Base-by-base conservation (phyloP, 2,888 invertebrate genomes). In the Pterobdella sp. region DNA sequence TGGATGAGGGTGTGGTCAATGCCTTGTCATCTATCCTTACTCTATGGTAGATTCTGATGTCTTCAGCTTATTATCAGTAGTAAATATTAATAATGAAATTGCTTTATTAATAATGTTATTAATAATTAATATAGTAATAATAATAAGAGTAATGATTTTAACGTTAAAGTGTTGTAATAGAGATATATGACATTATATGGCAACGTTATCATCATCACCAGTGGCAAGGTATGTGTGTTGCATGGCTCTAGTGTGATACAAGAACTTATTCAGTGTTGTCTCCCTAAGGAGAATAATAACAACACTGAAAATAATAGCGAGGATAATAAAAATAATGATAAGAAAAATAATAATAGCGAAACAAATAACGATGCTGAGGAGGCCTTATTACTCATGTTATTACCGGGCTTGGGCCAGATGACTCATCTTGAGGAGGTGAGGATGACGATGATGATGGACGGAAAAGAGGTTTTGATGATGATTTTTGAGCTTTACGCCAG, bases 361-460 rank as follows among this genome's bases (percentile, higher is more conserved):
- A 3, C 4, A 14, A 22, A 56, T 56, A 22, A 56, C 4, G n/a
- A n/a, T 22, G n/a, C 7, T 56, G 60, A 56, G n/a, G 60, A 56
- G n/a, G 60, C 4, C 4, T 4, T 56, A 22, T 56, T 56, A 26
- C 60, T 22, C 4, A 22, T 4, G 60, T 56, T 56, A 26, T 56
- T 56, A 22, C 60, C 60, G 3, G n/a, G 60, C n/a, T 26, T 56
- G n/a, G 60, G 60, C 26, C 60, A 22, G 4, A 7, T 56, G 60
- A 56, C 14, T 22, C 60, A 56, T 26, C 60, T 56, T 4, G 60
- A 56, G n/a, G 60, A 56, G n/a, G 60, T 56, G 60, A n/a, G 4
- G 60, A 56, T 22, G 60, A 56, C n/a, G 60, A 56, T 56, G 60
- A 4, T 56, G 60, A 22, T 14, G 60, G 60, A 56, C 10, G 60